Evolutionary conservation across 1,140 invertebrate species (phyloP).

Genomic region (Mizuhopecten yessoensis): DNA sequence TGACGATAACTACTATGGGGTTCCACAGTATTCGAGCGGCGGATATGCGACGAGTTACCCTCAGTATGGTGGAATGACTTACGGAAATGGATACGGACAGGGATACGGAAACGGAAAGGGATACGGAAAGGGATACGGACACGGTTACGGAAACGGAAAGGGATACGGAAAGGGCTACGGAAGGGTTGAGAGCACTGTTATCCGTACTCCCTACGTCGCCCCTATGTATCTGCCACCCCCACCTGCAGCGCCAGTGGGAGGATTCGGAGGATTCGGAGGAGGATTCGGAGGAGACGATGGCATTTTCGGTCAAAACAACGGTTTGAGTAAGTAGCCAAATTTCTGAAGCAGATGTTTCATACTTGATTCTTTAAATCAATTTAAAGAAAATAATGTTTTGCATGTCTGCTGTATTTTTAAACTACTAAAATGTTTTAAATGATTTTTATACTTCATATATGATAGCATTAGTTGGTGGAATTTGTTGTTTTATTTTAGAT

Average conservation of each 20-base stretch:
- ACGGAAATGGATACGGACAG: not conserved
- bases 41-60: not conserved
- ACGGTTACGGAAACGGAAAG: not conserved
- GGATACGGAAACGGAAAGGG: conserved; percentile 4
- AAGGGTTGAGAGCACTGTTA: not conserved
- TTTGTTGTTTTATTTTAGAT: not conserved
- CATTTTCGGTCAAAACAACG: not conserved
- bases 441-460: no score
- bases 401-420: no score
- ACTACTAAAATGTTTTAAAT: not conserved
- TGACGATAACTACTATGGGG: not conserved
- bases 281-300: not conserved
- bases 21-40: not conserved
- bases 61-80: not conserved
- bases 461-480: no score
- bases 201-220: not conserved
- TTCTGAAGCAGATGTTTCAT: no score
- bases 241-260: not conserved
- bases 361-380: no score
- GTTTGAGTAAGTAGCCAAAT: not conserved
- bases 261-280: no score
- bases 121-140: conserved; percentile 14
- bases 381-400: no score
- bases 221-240: not conserved
- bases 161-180: conserved; percentile 12